Conservation (phyloP, 2,113 vertebrate genomes). For the Conger conger region DNA sequence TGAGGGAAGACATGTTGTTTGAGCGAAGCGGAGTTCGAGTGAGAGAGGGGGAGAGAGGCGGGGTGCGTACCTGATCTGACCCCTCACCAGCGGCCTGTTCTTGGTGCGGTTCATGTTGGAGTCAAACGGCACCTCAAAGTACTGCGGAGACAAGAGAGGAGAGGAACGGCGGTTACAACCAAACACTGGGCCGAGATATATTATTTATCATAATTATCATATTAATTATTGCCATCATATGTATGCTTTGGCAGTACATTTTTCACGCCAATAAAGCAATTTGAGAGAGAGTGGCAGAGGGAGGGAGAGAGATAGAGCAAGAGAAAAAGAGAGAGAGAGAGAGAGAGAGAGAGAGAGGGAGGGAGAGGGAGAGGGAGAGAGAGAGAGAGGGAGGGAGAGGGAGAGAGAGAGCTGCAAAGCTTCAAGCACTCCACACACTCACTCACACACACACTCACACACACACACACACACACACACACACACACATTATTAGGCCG, state of each 20-base stretch:
- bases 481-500: not conserved
- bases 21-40: not conserved
- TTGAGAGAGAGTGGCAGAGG: no score
- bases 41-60: not conserved
- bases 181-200: no score
- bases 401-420: constrained; percentile 9
- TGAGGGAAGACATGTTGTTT: not conserved
- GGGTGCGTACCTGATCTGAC: constrained; percentile 90
- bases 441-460: not conserved
- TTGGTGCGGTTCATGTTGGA: constrained; percentile 99
- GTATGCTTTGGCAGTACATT: no score
- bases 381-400: not conserved
- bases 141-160: constrained; percentile 74
- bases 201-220: no score
- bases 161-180: constrained; percentile 34
- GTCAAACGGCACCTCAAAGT: constrained; percentile 97
- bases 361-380: not conserved
- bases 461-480: not conserved
- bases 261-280: no score
- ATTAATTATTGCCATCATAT: no score
- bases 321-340: not conserved
- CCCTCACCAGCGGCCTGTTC: constrained; percentile 92
- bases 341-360: constrained; percentile 1
- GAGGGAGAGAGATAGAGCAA: not conserved
- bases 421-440: no score